These are phyloP conservation scores for Colistium nudipinnis DNA, from an alignment of 2,113 vertebrate species.

Conservation along the genomic window DNA sequence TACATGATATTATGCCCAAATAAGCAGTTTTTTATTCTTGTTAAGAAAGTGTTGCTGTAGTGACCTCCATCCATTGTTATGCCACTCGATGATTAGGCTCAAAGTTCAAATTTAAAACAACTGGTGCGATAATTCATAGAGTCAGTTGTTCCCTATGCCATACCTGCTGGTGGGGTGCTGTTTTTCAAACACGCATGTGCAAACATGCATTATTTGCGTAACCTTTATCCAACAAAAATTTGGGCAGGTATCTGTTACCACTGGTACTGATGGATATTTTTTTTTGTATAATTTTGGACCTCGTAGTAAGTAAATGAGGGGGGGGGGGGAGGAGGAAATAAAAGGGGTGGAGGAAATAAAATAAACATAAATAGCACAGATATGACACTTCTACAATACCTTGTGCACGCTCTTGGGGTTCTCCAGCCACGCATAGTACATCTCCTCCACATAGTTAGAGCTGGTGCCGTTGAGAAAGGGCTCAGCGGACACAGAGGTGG, in stretches of 20 bases:
- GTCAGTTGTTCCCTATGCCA: not conserved
- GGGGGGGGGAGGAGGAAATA: not conserved
- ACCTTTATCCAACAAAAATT: slow-evolving; percentile 27
- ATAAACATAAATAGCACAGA: not conserved
- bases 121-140: not conserved
- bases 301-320: not conserved
- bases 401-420: slow-evolving; percentile 95
- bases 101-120: not conserved
- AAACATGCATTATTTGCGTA: slow-evolving; percentile 1
- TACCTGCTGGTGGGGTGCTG: not conserved
- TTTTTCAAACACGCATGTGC: slow-evolving; percentile 3
- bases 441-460: slow-evolving; percentile 96
- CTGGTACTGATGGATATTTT: too few relatives aligned
- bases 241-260: not conserved
- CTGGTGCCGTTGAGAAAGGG: slow-evolving; percentile 93
- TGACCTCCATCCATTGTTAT: too few relatives aligned
- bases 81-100: too few relatives aligned
- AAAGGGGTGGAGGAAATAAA: not conserved
- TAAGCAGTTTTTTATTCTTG: too few relatives aligned
- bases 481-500: slow-evolving; percentile 85
- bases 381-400: slow-evolving; percentile 65
- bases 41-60: too few relatives aligned
- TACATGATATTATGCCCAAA: too few relatives aligned
- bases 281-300: not conserved
- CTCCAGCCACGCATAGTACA: slow-evolving; percentile 96